phyloP scores from a whole-genome alignment of 2,888 invertebrate species.

The Ptychoptera contaminata region DNA sequence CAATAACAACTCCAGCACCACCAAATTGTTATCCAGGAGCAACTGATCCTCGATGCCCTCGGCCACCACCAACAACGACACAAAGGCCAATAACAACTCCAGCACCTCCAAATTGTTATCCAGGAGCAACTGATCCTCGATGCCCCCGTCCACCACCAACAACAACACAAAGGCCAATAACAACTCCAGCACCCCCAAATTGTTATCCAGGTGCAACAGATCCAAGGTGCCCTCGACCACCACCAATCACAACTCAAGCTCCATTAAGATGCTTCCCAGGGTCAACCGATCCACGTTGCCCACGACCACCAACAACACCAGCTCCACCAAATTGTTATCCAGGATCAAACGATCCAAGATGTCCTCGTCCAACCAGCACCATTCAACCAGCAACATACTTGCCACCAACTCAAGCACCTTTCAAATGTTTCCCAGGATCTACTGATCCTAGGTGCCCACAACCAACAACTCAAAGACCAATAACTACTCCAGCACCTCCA shows the following conservation, averaged over 20 bases:
- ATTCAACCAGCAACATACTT: no score
- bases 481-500: conserved; percentile 12
- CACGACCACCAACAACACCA: conserved; percentile 13
- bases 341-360: conserved; percentile 9
- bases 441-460: conserved; percentile 21
- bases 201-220: conserved; percentile 21
- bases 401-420: conserved; percentile 12
- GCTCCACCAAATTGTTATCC: conserved; percentile 19
- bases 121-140: conserved; percentile 20
- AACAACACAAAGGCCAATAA: conserved; percentile 12
- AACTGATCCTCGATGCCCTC: conserved; percentile 17
- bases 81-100: conserved; percentile 12
- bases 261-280: conserved; percentile 17
- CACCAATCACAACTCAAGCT: conserved; percentile 13
- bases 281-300: conserved; percentile 13
- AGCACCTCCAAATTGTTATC: conserved; percentile 17
- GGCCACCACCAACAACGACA: conserved; percentile 17
- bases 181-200: conserved; percentile 20
- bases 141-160: conserved; percentile 15
- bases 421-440: conserved; percentile 28
- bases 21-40: conserved; percentile 18
- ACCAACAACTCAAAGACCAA: conserved; percentile 10
- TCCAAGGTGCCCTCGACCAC: conserved; percentile 15
- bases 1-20: conserved; percentile 10
- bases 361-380: background rate